A percentile compares a stretch with the other conserved stretches of the same genome.
Evolutionary conservation across 1,140 invertebrate genomes (phyloP).

Genomic region (Drosophila micromelanica): DNA sequence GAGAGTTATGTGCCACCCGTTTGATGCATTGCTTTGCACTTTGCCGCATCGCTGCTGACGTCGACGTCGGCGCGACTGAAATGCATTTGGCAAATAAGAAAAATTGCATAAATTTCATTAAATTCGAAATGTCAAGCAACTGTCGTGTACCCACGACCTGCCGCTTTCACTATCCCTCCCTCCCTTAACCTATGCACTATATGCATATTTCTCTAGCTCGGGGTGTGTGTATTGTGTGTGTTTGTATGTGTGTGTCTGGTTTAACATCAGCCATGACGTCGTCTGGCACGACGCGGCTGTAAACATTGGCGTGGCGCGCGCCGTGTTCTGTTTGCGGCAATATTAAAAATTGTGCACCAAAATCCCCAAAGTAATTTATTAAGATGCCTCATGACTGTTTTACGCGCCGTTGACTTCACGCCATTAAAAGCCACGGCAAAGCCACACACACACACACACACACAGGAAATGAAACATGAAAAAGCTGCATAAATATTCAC

Average conservation of each 20-base stretch:
- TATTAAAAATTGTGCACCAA: constrained; percentile 83
- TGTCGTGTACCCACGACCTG: constrained; percentile 55
- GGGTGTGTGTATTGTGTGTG: constrained; percentile 7
- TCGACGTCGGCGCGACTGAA: constrained; percentile 44
- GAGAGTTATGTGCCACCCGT: constrained; percentile 35
- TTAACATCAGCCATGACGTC: constrained; percentile 51
- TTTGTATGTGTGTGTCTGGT: constrained; percentile 36
- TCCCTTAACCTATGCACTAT: constrained; percentile 9
- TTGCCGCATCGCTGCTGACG: constrained; percentile 69
- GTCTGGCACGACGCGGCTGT: constrained; percentile 40
- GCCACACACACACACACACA: constrained; percentile 41
- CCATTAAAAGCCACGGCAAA: constrained; percentile 73
- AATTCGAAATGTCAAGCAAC: constrained; percentile 80
- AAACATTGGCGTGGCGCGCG: constrained; percentile 10
- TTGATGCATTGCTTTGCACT: constrained; percentile 75
- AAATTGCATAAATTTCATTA: constrained; percentile 84
- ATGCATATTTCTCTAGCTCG: constrained; percentile 9
- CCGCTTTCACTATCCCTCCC: neutral
- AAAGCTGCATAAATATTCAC: constrained; percentile 57
- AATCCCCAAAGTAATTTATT: constrained; percentile 84
- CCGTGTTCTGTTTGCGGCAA: constrained; percentile 51
- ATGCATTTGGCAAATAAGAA: constrained; percentile 82
- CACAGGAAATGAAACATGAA: constrained; percentile 46
- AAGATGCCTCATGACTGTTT: constrained; percentile 83
- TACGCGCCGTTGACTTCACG: constrained; percentile 80